Evolutionary conservation across 1,140 invertebrate genomes (phyloP), one percentile per base, ranked within the genome.

Genomic region (Temnothorax longispinosus): DNA sequence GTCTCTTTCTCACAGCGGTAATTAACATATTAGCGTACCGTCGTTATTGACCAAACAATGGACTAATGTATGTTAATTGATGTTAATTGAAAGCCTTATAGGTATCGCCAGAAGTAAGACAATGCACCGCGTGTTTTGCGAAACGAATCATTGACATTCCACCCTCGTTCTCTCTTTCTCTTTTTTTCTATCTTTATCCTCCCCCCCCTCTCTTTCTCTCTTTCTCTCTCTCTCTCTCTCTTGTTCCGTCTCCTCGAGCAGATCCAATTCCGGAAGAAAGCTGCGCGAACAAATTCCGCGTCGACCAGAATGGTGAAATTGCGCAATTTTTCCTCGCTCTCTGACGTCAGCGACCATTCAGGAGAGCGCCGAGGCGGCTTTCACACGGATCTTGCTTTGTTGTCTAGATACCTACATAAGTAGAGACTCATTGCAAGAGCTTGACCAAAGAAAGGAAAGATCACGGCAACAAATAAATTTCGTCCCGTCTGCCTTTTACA

Each of bases 321-420:
- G 94, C 94, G 94, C 94, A 94, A 94, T 95, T 94, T 95, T 94
- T 94, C 92, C 93, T 86, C 65, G 78, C 54, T 69, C 91, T 91
- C 95, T 95, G 94, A 95, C 94, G 94, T 95, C 94, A 95, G 90
- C 89, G 72, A 65, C 92, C 93, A 94, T 94, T 94, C 93, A 94
- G 92, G 91, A 91, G 86, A 69, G 52, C 62, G 58, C 27, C 41
- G 64, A 52, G 86, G 86, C 86, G 52, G 94, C 94, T 95, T 95
- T 95, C 94, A 94, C 94, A 92, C 94, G 94, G 94, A 95, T 95
- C 94, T 94, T 89, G 91, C 91, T 92, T 93, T 89, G 90, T 93
- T 91, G 87, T 86, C 80, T 82, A 69, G 77, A 75, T 65, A 54
- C 77, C 67, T 89, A 80, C 86, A 87, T 87, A 87, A 84, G 80